These are phyloP conservation scores for Drymodes brunneopygia DNA, from an alignment of 2,113 vertebrate genomes.

Conservation along the genomic window DNA sequence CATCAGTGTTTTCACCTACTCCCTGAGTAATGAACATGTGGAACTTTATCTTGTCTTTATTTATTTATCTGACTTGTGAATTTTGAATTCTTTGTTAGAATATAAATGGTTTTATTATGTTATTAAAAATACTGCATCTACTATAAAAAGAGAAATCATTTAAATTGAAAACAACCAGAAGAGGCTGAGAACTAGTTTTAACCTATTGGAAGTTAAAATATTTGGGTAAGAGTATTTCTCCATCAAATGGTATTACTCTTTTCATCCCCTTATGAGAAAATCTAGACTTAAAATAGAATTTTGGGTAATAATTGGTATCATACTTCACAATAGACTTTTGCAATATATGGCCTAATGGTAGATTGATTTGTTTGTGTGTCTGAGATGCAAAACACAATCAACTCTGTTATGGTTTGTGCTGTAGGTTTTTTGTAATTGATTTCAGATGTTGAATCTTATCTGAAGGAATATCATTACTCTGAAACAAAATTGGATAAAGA, in stretches of 20 bases:
- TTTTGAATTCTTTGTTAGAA: background rate
- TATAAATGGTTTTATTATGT: background rate
- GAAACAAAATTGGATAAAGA: conserved; percentile 79
- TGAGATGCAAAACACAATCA: conserved; percentile 67
- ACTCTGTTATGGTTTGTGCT: conserved; percentile 60
- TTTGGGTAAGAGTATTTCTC: background rate
- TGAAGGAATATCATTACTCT: conserved; percentile 75
- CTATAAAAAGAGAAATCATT: background rate
- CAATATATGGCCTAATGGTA: background rate
- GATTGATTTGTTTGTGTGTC: conserved; percentile 31
- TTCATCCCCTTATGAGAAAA: background rate
- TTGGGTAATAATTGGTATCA: background rate
- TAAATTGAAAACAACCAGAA: background rate
- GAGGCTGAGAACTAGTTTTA: background rate
- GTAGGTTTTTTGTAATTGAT: conserved; percentile 66
- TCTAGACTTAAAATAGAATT: background rate
- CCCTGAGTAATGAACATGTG: background rate
- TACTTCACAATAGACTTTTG: background rate
- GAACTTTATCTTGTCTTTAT: background rate
- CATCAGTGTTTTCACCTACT: rapidly evolving
- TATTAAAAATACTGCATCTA: background rate
- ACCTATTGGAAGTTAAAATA: background rate
- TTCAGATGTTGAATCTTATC: conserved; percentile 58
- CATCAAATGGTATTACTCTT: background rate
- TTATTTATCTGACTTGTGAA: background rate